phyloP scores from a whole-genome alignment of 1,140 invertebrate genomes.

The Eupristina koningsbergeri region DNA sequence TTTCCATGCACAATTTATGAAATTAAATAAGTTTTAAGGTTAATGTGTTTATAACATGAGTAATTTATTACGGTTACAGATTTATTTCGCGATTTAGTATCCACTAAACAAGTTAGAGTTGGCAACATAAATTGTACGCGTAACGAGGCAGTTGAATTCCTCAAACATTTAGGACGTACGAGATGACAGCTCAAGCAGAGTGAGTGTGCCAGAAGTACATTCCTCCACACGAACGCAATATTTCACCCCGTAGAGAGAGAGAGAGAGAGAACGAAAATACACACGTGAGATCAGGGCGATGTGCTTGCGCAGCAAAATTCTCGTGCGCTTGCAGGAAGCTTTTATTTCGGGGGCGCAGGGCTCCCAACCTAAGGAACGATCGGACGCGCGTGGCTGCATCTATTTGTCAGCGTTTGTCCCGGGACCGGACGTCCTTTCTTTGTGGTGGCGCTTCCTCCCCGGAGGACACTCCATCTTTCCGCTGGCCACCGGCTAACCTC shows the following conservation, averaged over 20 bases:
- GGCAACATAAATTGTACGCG: slow-evolving; percentile 23
- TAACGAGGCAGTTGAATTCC: slow-evolving; percentile 22
- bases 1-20: neutral
- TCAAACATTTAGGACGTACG: slow-evolving; percentile 20
- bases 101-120: slow-evolving; percentile 11
- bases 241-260: slow-evolving; percentile 5
- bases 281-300: slow-evolving; percentile 8
- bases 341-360: slow-evolving; percentile 27
- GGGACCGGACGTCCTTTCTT: slow-evolving; percentile 57
- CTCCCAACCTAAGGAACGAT: neutral
- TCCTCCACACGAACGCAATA: slow-evolving; percentile 8
- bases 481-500: slow-evolving; percentile 54
- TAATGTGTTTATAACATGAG: slow-evolving; percentile 10
- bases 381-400: slow-evolving; percentile 54
- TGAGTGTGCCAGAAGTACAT: slow-evolving; percentile 15
- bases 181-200: slow-evolving; percentile 5
- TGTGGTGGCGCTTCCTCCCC: slow-evolving; percentile 50
- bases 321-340: slow-evolving; percentile 33
- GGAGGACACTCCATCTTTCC: slow-evolving; percentile 65
- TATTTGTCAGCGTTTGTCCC: slow-evolving; percentile 59
- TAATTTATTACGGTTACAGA: slow-evolving; percentile 10
- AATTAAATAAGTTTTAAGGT: slow-evolving; percentile 5
- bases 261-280: neutral
- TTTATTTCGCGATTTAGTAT: neutral
- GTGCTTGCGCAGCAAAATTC: slow-evolving; percentile 41